Conservation (phyloP, 2,113 vertebrate species). For the Neodontobutis hainanensis region DNA sequence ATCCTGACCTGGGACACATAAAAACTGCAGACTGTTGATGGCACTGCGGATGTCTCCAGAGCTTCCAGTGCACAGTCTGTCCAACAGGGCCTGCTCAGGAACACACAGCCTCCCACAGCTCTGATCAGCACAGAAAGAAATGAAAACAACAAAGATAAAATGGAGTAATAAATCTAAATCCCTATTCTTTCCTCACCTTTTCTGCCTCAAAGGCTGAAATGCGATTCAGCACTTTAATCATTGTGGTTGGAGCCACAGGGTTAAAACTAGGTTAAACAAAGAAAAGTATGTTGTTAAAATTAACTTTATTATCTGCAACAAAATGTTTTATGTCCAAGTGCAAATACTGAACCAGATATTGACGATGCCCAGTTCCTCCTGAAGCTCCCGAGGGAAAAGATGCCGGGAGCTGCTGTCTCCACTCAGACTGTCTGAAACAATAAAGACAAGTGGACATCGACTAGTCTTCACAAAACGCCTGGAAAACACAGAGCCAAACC, state of each 20-base stretch:
- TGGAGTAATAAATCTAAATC: too few relatives aligned
- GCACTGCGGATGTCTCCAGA: slow-evolving; percentile 95
- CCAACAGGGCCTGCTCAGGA: slow-evolving; percentile 81
- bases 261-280: slow-evolving; percentile 87
- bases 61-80: slow-evolving; percentile 87
- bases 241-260: slow-evolving; percentile 90
- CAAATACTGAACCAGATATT: slow-evolving; percentile 82
- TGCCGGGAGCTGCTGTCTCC: slow-evolving; percentile 85
- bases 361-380: slow-evolving; percentile 84
- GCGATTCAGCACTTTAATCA: slow-evolving; percentile 90
- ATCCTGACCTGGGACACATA: slow-evolving; percentile 81
- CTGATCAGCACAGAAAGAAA: slow-evolving; percentile 65
- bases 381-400: slow-evolving; percentile 86
- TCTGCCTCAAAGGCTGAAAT: slow-evolving; percentile 83
- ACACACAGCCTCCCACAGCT: slow-evolving; percentile 74
- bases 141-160: not conserved
- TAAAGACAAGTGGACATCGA: slow-evolving; percentile 87
- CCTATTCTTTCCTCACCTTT: slow-evolving; percentile 76
- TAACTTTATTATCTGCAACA: too few relatives aligned
- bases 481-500: slow-evolving; percentile 29
- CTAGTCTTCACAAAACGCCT: slow-evolving; percentile 85
- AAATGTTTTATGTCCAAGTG: not conserved
- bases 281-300: too few relatives aligned
- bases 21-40: slow-evolving; percentile 96
- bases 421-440: slow-evolving; percentile 88